phyloP scores from a whole-genome alignment of 2,888 invertebrate species.

The Epiblema foenella region DNA sequence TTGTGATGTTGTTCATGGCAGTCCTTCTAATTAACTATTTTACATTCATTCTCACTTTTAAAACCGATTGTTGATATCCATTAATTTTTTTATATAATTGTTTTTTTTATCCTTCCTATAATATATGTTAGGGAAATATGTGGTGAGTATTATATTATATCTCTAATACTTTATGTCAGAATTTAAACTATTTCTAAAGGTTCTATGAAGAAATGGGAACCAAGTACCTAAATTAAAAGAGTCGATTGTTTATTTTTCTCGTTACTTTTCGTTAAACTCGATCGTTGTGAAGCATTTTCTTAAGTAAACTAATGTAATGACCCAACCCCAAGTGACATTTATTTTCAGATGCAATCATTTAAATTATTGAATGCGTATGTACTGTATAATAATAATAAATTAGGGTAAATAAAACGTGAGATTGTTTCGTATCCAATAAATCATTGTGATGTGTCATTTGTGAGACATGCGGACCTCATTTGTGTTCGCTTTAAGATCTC shows the following conservation, averaged over 20 bases:
- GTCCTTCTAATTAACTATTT: neutral
- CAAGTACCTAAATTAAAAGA: no score
- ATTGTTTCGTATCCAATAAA: neutral
- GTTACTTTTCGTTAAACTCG: no score
- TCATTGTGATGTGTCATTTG: neutral
- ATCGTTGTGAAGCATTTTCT: neutral
- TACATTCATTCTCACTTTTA: neutral
- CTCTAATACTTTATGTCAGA: neutral
- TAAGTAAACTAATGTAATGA: neutral
- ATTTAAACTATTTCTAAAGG: no score
- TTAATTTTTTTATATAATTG: neutral
- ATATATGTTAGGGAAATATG: neutral
- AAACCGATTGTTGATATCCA: neutral
- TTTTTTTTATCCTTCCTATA: neutral
- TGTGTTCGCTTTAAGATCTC: neutral
- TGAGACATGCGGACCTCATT: neutral
- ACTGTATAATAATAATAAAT: no score
- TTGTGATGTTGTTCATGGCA: neutral
- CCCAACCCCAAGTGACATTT: neutral
- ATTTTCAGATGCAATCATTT: neutral
- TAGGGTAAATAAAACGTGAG: neutral
- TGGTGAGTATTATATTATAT: neutral
- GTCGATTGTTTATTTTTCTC: no score
- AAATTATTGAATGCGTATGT: no score
- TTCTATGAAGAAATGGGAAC: no score